Evolutionary conservation across 2,113 vertebrate species (phyloP).

Genomic region (Scytalopus superciliaris): DNA sequence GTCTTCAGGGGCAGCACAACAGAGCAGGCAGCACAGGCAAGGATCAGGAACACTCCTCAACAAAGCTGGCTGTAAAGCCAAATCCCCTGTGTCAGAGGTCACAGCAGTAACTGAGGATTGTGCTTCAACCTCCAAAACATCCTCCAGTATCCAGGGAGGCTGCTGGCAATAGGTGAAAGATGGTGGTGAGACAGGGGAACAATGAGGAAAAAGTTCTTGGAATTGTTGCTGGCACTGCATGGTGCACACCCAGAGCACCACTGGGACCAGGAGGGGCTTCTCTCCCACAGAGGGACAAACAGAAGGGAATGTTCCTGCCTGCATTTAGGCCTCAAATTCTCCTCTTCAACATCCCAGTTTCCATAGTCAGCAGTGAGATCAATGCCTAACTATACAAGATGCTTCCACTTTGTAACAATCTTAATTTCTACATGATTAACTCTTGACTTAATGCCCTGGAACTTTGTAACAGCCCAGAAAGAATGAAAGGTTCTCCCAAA

Average conservation of each 20-base stretch:
- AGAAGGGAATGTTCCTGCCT: background rate
- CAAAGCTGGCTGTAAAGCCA: conserved; percentile 8
- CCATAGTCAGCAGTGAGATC: background rate
- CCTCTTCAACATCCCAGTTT: background rate
- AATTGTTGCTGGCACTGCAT: background rate
- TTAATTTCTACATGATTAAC: background rate
- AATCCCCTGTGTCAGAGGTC: background rate
- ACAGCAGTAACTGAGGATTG: background rate
- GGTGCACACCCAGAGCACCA: background rate
- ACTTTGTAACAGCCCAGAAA: background rate
- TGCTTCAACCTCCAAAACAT: background rate
- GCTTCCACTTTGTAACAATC: background rate
- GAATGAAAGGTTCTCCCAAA: background rate
- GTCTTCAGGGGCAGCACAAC: background rate
- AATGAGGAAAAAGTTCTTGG: background rate
- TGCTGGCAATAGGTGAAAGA: background rate
- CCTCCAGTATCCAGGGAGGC: background rate
- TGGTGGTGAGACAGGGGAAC: background rate
- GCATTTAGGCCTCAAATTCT: background rate
- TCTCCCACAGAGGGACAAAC: background rate
- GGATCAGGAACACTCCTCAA: background rate
- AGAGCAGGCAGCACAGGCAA: background rate
- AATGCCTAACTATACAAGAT: background rate
- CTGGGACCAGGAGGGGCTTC: background rate
- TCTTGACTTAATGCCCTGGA: background rate